Conservation (phyloP, 2,797 vertebrate genomes). For the Antrozous pallidus region DNA sequence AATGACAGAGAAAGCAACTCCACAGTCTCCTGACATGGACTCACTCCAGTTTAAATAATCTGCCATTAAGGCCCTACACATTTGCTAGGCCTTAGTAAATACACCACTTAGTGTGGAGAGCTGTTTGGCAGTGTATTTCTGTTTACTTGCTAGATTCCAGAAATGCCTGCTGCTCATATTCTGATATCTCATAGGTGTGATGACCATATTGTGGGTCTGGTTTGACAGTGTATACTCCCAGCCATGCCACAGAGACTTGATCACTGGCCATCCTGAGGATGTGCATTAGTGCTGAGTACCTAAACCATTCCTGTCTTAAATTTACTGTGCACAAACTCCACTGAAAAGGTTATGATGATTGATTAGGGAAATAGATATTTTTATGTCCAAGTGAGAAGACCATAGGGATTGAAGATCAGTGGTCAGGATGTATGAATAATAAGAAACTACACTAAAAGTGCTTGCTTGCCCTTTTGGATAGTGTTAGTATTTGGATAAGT, state of each 20-base stretch:
- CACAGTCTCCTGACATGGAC: background rate
- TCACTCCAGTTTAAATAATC: background rate
- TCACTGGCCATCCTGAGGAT: background rate
- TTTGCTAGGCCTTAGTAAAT: background rate
- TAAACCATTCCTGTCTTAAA: background rate
- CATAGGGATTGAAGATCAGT: background rate
- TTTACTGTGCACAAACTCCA: background rate
- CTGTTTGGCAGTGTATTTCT: background rate
- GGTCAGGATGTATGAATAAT: background rate
- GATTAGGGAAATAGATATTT: background rate
- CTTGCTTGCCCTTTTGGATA: background rate
- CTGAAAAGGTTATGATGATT: background rate
- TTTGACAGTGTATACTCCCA: background rate
- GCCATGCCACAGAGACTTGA: background rate
- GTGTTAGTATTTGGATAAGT: background rate
- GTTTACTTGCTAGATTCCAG: background rate
- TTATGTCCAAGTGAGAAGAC: too few species aligned
- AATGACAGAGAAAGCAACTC: background rate
- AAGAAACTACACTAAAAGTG: background rate
- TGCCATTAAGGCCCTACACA: background rate
- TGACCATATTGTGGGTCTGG: background rate
- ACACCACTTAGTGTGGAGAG: background rate
- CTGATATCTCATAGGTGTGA: background rate
- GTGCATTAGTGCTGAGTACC: background rate
- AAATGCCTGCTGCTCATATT: background rate